These are phyloP conservation scores for Oopsacas minuta DNA, from an alignment of 37 sponge, comb jelly and placozoan genomes.

Conservation along the genomic window DNA sequence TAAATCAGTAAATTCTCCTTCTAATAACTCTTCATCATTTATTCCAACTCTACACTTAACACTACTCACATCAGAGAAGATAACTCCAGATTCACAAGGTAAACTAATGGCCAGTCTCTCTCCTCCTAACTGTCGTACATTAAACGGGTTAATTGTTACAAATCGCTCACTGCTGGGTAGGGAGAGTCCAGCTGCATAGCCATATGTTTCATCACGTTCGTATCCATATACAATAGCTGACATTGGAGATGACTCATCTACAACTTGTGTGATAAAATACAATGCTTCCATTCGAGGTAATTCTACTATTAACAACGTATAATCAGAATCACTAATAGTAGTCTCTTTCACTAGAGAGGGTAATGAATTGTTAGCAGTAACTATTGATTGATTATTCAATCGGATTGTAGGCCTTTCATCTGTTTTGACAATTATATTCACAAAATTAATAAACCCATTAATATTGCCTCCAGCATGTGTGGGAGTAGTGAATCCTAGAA, in stretches of 20 bases:
- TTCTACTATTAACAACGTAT: neutral
- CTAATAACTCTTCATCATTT: neutral
- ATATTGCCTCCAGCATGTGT: neutral
- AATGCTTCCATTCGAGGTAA: neutral
- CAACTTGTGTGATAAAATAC: neutral
- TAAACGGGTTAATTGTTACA: neutral
- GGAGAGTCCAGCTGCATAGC: neutral
- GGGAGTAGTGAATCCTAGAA: neutral
- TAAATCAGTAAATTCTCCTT: neutral
- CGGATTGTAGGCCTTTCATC: neutral
- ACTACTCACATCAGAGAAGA: neutral
- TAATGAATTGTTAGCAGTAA: neutral
- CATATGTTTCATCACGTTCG: neutral
- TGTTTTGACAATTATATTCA: conserved; percentile 2
- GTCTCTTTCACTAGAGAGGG: neutral
- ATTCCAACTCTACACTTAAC: neutral
- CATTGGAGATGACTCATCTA: neutral
- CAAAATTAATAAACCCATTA: neutral
- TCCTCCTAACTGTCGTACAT: neutral
- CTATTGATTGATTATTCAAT: neutral
- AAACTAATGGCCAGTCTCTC: neutral
- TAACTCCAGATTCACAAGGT: neutral
- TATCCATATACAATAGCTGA: neutral
- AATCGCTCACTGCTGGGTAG: neutral
- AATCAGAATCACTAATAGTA: neutral